These are phyloP conservation scores for Enteromius fasciolatus DNA, from an alignment of 2,797 vertebrate species.

Conservation along the genomic window DNA sequence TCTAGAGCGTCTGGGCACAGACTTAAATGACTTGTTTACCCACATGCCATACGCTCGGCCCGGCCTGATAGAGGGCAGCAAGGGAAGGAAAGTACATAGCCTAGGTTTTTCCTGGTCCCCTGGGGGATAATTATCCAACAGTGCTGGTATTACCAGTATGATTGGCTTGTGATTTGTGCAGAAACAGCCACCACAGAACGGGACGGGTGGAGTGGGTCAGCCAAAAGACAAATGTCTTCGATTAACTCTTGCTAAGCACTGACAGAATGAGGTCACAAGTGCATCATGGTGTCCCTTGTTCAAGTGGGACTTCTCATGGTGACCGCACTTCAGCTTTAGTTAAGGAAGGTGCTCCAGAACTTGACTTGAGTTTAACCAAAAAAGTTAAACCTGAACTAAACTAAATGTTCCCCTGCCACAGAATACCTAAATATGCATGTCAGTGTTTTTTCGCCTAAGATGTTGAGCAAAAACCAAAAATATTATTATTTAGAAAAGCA, in stretches of 20 bases:
- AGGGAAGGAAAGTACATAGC: slow-evolving; percentile 30
- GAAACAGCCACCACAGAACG: slow-evolving; percentile 68
- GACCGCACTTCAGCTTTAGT: slow-evolving; percentile 18
- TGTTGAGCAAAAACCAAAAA: background rate
- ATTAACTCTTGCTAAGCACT: slow-evolving; percentile 68
- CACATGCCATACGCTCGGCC: background rate
- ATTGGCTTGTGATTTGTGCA: slow-evolving; percentile 74
- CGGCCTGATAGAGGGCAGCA: background rate
- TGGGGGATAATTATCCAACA: slow-evolving; percentile 80
- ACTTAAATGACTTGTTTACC: slow-evolving; percentile 24
- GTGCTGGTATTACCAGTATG: slow-evolving; percentile 73
- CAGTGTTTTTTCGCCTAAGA: background rate
- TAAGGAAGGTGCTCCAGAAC: slow-evolving; percentile 2
- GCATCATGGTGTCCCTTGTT: slow-evolving; percentile 54
- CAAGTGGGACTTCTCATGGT: slow-evolving; percentile 11
- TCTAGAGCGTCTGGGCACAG: slow-evolving; percentile 30
- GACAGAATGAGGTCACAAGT: slow-evolving; percentile 67
- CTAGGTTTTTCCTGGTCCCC: slow-evolving; percentile 68
- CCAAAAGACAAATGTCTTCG: slow-evolving; percentile 68
- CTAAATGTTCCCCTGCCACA: background rate
- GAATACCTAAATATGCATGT: background rate
- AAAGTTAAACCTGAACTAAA: background rate
- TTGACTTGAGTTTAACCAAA: slow-evolving; percentile 13
- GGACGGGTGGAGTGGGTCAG: slow-evolving; percentile 53
- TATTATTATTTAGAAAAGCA: background rate